phyloP scores from a whole-genome alignment of 2,113 vertebrate species.

The Nematolebias whitei region DNA sequence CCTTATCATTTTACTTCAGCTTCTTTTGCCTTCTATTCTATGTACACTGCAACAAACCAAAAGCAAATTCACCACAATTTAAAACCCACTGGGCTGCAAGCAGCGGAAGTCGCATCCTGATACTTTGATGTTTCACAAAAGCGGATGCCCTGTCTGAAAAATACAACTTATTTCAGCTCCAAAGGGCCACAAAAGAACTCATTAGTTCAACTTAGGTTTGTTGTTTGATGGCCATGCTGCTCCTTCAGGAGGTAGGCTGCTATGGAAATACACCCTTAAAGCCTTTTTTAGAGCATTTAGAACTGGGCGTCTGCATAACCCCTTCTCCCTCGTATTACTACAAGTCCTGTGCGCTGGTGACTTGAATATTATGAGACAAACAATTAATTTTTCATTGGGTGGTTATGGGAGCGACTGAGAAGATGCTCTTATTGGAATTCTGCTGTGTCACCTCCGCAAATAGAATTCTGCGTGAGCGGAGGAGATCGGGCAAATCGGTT shows the following conservation, averaged over 20 bases:
- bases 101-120: constrained; percentile 27
- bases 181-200: constrained; percentile 58
- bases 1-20: constrained; percentile 39
- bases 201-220: constrained; percentile 49
- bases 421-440: constrained; percentile 69
- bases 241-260: constrained; percentile 45
- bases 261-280: constrained; percentile 24
- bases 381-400: constrained; percentile 79
- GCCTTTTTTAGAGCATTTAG: neutral
- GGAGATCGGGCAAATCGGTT: constrained; percentile 67
- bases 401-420: constrained; percentile 69
- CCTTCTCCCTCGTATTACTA: constrained; percentile 57
- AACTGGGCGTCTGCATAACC: too few relatives aligned
- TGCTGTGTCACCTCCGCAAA: constrained; percentile 69
- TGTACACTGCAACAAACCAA: constrained; percentile 30
- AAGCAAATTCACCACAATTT: constrained; percentile 27
- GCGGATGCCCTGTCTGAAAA: constrained; percentile 47
- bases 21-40: constrained; percentile 51
- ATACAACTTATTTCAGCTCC: constrained; percentile 45
- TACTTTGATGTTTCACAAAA: constrained; percentile 52
- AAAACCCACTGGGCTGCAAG: constrained; percentile 28
- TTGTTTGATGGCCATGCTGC: constrained; percentile 40
- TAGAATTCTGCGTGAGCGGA: constrained; percentile 55
- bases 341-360: constrained; percentile 56
- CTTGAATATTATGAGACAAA: constrained; percentile 68